Evolutionary conservation across 2,888 invertebrate genomes (phyloP).

Genomic region (Zaprionus lineosus): DNA sequence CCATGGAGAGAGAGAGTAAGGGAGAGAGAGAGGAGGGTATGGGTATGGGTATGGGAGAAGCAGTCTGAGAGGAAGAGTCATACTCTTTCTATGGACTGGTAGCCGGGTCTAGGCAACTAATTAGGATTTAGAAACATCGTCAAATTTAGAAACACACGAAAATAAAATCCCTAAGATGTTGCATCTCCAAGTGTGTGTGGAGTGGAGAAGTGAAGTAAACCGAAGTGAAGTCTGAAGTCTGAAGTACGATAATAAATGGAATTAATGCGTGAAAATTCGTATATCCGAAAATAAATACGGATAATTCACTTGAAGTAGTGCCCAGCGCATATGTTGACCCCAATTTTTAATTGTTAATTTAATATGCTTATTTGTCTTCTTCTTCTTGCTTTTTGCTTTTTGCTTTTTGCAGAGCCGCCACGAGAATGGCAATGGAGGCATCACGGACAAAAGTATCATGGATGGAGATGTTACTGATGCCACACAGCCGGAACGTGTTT

Average conservation of each 20-base stretch:
- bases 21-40: conserved; percentile 3
- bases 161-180: no score
- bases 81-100: conserved; percentile 25
- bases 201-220: conserved; percentile 15
- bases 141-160: conserved; percentile 70
- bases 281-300: conserved; percentile 54
- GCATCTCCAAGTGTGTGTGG: no score
- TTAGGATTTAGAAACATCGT: conserved; percentile 76
- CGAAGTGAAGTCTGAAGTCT: conserved; percentile 5
- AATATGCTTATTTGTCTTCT: conserved; percentile 17
- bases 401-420: conserved; percentile 68
- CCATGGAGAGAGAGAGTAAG: no score
- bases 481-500: conserved; percentile 86
- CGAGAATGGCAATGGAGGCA: conserved; percentile 55
- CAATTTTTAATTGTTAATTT: conserved; percentile 51
- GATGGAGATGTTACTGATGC: conserved; percentile 54
- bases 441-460: conserved; percentile 28
- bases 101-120: conserved; percentile 63
- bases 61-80: neutral
- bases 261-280: conserved; percentile 73
- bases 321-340: conserved; percentile 62
- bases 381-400: no score
- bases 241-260: conserved; percentile 64
- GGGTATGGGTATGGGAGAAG: neutral
- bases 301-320: conserved; percentile 65